Conservation (phyloP, 2,113 vertebrate genomes). For the Colossoma macropomum region DNA sequence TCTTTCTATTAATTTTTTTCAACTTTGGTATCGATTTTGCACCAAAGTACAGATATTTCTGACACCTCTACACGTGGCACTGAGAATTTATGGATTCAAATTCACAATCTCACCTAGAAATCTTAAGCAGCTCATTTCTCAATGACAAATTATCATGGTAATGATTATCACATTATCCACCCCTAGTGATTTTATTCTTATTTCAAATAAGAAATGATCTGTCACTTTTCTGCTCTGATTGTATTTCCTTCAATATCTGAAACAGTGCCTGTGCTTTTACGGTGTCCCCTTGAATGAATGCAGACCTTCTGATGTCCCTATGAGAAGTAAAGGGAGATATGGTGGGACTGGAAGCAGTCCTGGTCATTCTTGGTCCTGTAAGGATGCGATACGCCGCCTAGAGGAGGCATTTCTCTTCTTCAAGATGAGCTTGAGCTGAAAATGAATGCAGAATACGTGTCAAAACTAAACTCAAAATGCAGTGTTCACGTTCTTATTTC, state of each 20-base stretch:
- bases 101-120: too few species aligned
- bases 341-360: constrained; percentile 74
- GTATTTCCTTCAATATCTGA: not conserved
- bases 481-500: too few species aligned
- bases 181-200: not conserved
- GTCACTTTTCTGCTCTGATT: not conserved
- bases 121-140: too few species aligned
- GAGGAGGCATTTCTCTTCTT: constrained; percentile 82
- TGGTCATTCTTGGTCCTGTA: constrained; percentile 79
- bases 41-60: too few species aligned
- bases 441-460: too few species aligned
- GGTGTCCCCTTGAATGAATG: constrained; percentile 30
- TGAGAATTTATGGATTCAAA: too few species aligned
- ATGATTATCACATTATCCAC: not conserved
- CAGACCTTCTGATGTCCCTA: constrained; percentile 36
- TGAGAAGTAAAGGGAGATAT: constrained; percentile 52
- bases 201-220: not conserved
- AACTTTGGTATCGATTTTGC: too few species aligned
- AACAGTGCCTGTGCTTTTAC: not conserved
- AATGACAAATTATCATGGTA: not conserved
- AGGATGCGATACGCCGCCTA: constrained; percentile 80
- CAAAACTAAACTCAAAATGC: too few species aligned
- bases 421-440: constrained; percentile 86
- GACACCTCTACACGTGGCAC: too few species aligned
- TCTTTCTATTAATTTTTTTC: too few species aligned